Base-by-base conservation (phyloP, 2,888 invertebrate species). In the Netelia virgata region DNA sequence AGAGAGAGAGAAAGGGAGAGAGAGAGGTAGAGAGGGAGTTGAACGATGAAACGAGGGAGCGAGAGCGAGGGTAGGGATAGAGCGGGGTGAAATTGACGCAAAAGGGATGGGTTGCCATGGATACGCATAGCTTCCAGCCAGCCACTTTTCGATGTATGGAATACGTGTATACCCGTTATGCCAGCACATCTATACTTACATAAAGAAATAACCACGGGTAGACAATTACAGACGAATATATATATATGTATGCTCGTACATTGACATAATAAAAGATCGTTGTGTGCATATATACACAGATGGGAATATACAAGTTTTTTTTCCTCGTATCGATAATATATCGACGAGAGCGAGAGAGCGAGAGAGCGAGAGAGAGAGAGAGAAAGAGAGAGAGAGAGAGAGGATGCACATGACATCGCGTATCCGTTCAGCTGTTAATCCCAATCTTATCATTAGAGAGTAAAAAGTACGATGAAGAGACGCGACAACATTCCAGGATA, bases 51-150 rank as follows among this genome's bases (percentile, higher is more conserved):
- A 77, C 50, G 78, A 72, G 75, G 74, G 41, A 86, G 55, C 41
- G 69, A 73, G 63, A 70, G 70, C 47, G 69, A 74, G 79, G 74
- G 70, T 50, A 64, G 63, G 74, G 77, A 28, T 20, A 70, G 23
- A 59, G 72, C 57, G 80, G 69, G 78, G 72, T 57, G 41, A 83
- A 87, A 89, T 89, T 87, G 88, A 89, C 90, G 63, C 36, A 88
- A 90, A 87, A 89, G 92, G 91, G 90, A 90, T 89, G 88, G 88
- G 92, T 92, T 91, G 84, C 91, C 90, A 92, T 92, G 92, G 92
- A 89, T 91, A 92, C 92, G 88, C 90, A 90, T 90, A 89, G 89
- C 90, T 91, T 86, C 86, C 87, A 84, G 88, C 85, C 88, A 87
- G 83, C 79, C 87, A 83, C 87, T 87, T 81, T 79, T 86, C 5